phyloP scores from a whole-genome alignment of 1,140 invertebrate genomes.

The Tachypleus tridentatus region DNA sequence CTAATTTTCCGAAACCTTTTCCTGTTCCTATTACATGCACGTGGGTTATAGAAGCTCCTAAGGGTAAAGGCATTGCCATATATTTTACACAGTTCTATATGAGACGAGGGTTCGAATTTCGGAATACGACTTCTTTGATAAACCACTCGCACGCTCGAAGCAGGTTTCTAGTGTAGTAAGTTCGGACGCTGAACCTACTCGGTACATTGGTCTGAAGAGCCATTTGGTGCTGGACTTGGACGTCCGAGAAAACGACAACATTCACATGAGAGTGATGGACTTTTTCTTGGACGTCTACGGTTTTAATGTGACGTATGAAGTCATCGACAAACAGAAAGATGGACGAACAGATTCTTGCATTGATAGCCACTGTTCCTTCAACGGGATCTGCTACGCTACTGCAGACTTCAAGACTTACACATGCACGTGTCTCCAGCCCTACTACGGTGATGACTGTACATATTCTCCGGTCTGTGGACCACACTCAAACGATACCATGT shows the following conservation, averaged over 20 bases:
- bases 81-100: constrained; percentile 81
- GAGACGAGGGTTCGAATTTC: constrained; percentile 61
- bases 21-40: constrained; percentile 63
- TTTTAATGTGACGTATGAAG: constrained; percentile 84
- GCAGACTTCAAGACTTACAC: constrained; percentile 44
- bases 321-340: constrained; percentile 37
- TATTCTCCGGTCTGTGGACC: constrained; percentile 36
- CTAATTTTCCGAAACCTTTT: constrained; percentile 65
- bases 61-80: constrained; percentile 52
- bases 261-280: constrained; percentile 65
- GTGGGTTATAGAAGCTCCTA: constrained; percentile 65
- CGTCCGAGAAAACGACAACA: constrained; percentile 57
- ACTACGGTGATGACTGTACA: constrained; percentile 34
- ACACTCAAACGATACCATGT: constrained; percentile 29
- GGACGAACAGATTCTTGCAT: constrained; percentile 11
- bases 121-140: constrained; percentile 49
- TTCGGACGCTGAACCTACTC: constrained; percentile 30
- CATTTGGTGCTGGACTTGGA: constrained; percentile 65
- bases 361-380: constrained; percentile 65
- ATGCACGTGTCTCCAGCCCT: constrained; percentile 35
- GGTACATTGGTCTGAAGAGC: constrained; percentile 48
- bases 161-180: constrained; percentile 28
- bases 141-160: constrained; percentile 24
- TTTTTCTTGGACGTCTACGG: constrained; percentile 71
- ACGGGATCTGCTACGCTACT: constrained; percentile 64